These are phyloP conservation scores for Heloderma charlesbogerti DNA, from an alignment of 2,113 vertebrate genomes.

Conservation along the genomic window DNA sequence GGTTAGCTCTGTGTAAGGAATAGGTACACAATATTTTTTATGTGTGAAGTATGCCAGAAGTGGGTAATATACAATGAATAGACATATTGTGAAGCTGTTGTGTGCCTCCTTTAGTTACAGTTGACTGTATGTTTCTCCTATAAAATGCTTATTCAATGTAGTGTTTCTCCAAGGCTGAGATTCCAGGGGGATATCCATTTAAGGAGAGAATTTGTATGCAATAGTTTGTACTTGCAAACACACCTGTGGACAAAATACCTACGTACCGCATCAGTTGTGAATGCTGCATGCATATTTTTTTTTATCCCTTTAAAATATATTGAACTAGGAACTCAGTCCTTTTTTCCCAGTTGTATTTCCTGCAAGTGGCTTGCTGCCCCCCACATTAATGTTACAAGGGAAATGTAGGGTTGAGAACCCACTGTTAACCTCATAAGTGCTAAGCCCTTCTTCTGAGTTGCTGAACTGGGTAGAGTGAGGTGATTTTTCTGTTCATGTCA, in stretches of 20 bases:
- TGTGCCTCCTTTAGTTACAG: not conserved
- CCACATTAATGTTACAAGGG: no score
- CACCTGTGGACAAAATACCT: not conserved
- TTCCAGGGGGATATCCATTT: not conserved
- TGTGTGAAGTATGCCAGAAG: not conserved
- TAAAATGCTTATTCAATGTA: not conserved
- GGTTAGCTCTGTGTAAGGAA: not conserved
- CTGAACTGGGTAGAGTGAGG: constrained; percentile 44
- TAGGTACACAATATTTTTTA: not conserved
- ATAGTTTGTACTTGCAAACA: no score
- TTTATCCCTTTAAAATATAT: no score
- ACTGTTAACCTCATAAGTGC: not conserved
- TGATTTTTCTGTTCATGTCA: constrained; percentile 21
- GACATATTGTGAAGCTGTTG: not conserved
- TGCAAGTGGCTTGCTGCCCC: no score
- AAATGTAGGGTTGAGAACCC: no score
- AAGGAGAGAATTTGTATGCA: no score
- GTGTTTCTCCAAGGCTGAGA: not conserved
- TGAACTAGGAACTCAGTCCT: no score
- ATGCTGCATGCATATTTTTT: not conserved
- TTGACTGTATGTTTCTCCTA: not conserved
- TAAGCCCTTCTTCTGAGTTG: not conserved
- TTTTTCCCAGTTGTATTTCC: no score
- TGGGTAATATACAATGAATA: not conserved
- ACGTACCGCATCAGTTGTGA: not conserved